Base-by-base conservation (phyloP, 2,888 invertebrate species). In the Linnaemya vulpina region DNA sequence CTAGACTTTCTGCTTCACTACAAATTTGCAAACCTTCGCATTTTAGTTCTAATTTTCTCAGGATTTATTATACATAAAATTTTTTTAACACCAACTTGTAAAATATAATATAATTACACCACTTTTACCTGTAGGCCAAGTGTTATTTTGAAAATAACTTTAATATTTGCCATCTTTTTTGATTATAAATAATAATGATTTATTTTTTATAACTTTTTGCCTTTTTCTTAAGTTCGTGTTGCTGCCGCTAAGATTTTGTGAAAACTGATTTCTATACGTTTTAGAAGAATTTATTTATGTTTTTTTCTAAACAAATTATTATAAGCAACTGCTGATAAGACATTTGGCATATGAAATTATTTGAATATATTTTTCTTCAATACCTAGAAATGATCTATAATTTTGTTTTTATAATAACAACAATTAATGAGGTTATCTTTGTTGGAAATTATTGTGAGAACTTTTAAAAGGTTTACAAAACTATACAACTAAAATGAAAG, bases 391-490 rank as follows among this genome's bases (percentile, higher is more conserved):
- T 58, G 11, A 51, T 65, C 30, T 55, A n/a, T n/a, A n/a, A n/a
- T 62, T 46, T 43, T 35, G 62, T 55, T 38, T 11, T 65, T 15
- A 15, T 22, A 25, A 35, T 3, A 60, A 74, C 8, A 43, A 43
- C 51, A 67, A 74, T 74, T 67, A 80, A 73, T 76, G 75, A 74
- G 84, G 84, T 84, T 84, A 84, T 81, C 84, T 71, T 22, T 55
- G 51, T 71, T 75, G 43, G 55, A 40, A 38, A 38, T 40, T 35
- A 49, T 46, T 53, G 62, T 49, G 63, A 70, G 75, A 75, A 74
- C 51, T 17, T 73, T 79, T 71, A 43, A 58, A 17, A 13, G 20
- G 78, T 68, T 83, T 78, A 46, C 38, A 46, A 73, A 62, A 11
- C 65, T 63, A 60, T 43, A 46, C 20, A 55, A 30, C 10, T n/a